Base-by-base conservation (phyloP, 2,113 vertebrate species). In the Chionodraco myersi region DNA sequence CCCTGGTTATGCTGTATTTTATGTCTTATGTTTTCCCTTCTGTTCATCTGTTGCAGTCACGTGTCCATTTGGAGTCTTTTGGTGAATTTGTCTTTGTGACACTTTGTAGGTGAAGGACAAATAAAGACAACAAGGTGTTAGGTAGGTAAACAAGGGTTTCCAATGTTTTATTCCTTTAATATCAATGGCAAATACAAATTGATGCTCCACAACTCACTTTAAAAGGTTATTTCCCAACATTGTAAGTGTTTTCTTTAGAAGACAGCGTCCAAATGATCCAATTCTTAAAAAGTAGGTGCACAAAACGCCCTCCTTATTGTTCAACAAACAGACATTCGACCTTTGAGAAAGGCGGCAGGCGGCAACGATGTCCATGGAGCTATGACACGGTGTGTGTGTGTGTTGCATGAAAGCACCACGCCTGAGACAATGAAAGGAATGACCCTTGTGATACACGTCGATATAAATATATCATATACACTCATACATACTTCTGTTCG, bases 131-230 rank as follows among this genome's bases (percentile, higher is more conserved):
- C 78, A 61, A 80, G 36, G 41, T 51, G 59, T 26, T 83, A 74
- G 76, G 74, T 93, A 85, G 90, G 87, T 94, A 93, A 93, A 88
- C 88, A 92, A 91, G 90, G 92, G 78, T 90, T 92, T 93, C 80
- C 90, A 91, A 92, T 91, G 79, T 88, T 94, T 93, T 85, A 91
- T 92, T 94, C 81, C 83, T 91, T 91, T 90, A 87, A 91, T 86
- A 89, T 94, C 88, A 94, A 91, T 92, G 91, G 87, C 87, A 92
- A 93, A 93, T 90, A 95, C 85, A 94, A 95, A 95, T 82, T 90
- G 91, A 88, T 84, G 84, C 75, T 87, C 72, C 76, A 92, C 84
- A 75, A 83, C 83, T 94, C 73, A 48, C 83, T 62, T 87, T 74
- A 79, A 89, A 88, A 83, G 84, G 70, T 64, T 75, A 82, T 73